Conservation (phyloP, 1,140 invertebrate genomes). For the Atta colombica region DNA sequence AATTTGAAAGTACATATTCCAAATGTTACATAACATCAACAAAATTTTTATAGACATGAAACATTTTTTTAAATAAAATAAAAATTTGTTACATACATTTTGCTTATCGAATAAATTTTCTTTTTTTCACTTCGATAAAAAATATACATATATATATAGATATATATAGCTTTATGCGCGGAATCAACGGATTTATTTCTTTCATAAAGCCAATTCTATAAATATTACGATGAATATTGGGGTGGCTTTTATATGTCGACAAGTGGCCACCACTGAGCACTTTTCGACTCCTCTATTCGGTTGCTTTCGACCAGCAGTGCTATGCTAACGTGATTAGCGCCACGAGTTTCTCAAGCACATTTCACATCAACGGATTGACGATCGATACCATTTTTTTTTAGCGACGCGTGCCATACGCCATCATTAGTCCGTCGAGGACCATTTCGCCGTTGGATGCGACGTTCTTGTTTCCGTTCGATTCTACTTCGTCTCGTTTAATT, state of each 20-base stretch:
- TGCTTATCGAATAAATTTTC: not conserved
- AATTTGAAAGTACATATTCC: not conserved
- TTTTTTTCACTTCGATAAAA: not conserved
- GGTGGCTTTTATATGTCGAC: conserved; percentile 60
- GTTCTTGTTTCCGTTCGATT: conserved; percentile 43
- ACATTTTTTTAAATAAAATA: not conserved
- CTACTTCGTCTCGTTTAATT: conserved; percentile 46
- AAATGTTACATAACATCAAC: not conserved
- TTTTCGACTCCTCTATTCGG: conserved; percentile 67
- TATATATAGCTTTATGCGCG: no score
- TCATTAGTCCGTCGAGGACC: conserved; percentile 66
- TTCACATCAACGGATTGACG: conserved; percentile 45
- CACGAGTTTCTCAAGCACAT: conserved; percentile 68
- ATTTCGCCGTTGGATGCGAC: conserved; percentile 62
- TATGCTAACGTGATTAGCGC: conserved; percentile 77
- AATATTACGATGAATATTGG: conserved; percentile 9
- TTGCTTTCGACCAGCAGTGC: conserved; percentile 59
- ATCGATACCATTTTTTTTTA: conserved; percentile 58
- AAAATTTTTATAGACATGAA: not conserved
- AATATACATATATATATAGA: no score
- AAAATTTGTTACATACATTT: not conserved
- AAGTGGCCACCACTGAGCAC: conserved; percentile 74
- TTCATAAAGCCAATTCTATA: not conserved
- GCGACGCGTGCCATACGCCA: conserved; percentile 42
- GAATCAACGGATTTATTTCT: not conserved